Evolutionary conservation across 1,140 invertebrate genomes (phyloP).

Genomic region (Drosophila orosa): DNA sequence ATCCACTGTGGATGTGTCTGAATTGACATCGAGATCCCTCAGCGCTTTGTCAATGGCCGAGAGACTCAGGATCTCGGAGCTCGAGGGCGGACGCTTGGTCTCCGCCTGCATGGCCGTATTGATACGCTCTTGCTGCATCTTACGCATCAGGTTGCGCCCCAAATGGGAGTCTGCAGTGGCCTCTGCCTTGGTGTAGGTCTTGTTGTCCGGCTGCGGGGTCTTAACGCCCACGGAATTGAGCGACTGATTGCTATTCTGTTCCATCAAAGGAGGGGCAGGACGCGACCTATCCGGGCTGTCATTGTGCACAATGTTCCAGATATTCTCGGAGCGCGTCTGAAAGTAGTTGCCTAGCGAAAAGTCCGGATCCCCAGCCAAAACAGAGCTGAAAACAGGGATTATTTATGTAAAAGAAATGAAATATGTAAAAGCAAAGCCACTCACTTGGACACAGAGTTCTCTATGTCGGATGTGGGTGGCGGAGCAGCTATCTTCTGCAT

Average conservation of each 20-base stretch:
- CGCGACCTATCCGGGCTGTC: constrained; percentile 37
- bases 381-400: constrained; percentile 51
- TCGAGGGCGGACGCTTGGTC: constrained; percentile 37
- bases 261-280: constrained; percentile 26
- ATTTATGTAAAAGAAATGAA: neutral
- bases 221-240: neutral
- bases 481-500: constrained; percentile 59
- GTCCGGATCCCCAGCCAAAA: constrained; percentile 67
- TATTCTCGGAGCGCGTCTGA: constrained; percentile 70
- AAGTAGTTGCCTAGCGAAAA: constrained; percentile 80
- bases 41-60: constrained; percentile 76
- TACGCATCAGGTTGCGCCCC: constrained; percentile 54
- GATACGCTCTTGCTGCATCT: constrained; percentile 49
- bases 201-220: constrained; percentile 72
- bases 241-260: constrained; percentile 1
- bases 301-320: constrained; percentile 59
- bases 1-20: constrained; percentile 61
- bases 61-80: constrained; percentile 69
- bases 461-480: constrained; percentile 42
- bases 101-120: constrained; percentile 37
- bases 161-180: constrained; percentile 10
- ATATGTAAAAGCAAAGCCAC: neutral
- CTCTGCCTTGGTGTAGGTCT: constrained; percentile 68
- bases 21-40: constrained; percentile 60
- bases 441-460: constrained; percentile 70